Evolutionary conservation across 2,797 vertebrate genomes (phyloP).

Genomic region (Tenualosa ilisha): DNA sequence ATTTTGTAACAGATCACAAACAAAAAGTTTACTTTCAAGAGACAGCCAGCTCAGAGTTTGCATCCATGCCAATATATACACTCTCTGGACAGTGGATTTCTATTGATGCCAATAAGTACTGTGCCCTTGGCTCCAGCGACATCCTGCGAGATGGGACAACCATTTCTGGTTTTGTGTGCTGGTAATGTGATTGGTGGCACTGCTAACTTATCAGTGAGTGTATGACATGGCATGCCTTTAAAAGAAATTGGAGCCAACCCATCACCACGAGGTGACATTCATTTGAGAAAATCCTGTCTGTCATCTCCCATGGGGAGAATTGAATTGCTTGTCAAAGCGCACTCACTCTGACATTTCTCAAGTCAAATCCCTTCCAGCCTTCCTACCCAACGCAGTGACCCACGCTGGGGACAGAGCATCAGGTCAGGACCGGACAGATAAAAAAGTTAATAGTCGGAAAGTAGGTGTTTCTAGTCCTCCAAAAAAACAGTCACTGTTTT

Average conservation of each 20-base stretch:
- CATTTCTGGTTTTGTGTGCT: neutral
- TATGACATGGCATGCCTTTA: neutral
- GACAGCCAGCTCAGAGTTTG: neutral
- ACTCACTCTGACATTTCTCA: neutral
- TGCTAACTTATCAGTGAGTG: neutral
- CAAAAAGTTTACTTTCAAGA: neutral
- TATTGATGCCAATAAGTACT: neutral
- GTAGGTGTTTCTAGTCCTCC: neutral
- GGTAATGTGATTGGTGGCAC: neutral
- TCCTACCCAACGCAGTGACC: neutral
- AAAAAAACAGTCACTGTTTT: neutral
- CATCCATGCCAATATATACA: neutral
- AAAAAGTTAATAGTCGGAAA: neutral
- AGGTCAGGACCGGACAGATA: neutral
- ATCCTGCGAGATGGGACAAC: neutral
- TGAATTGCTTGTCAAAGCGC: neutral
- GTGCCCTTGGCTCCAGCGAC: neutral
- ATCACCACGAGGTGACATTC: neutral
- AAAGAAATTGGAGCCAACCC: neutral
- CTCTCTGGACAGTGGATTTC: neutral
- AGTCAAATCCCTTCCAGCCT: conserved; percentile 7
- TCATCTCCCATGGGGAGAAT: neutral
- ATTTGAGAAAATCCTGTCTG: conserved; percentile 22
- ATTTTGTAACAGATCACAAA: neutral
- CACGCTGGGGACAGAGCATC: neutral